Base-by-base conservation (phyloP, 2,113 vertebrate genomes). In the Neotragus moschatus region DNA sequence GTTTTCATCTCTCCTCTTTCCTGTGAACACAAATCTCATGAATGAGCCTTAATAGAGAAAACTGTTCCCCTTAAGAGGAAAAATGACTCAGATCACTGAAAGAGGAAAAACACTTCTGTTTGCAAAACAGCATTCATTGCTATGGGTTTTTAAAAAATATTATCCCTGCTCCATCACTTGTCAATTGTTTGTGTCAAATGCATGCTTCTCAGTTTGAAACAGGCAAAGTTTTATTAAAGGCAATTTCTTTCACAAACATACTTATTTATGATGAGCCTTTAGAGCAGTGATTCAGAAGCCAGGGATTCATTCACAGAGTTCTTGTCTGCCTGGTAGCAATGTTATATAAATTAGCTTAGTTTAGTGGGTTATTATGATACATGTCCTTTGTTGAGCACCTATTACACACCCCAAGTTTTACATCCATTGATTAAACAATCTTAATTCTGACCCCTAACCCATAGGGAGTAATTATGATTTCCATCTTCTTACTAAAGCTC, bases 171-270 rank as follows among this genome's bases (percentile, higher is more conserved):
- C 45, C n/a, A 36, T 45, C 33, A 49, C 43, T 47, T 55, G 43
- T 80, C 89, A 84, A 12, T 61, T 43, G 21, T 84, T 49, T 90
- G 49, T 82, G 75, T 84, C 60, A 93, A 90, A 55, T n/a, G n/a
- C 11, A 56, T 56, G 30, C 56, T 84, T 94, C 92, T 82, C 73
- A 33, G 58, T 70, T 70, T 66, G 56, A 94, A 90, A 88, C 30
- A 47, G 60, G 60, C 28, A 36, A 90, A 66, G 81, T 93, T 93
- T 80, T 70, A 53, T 63, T 77, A 79, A 94, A 84, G 61, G 97
- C 63, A 84, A 79, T 90, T 55, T n/a, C 45, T 94, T 92, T 86
- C 92, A 86, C 55, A 90, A 79, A 66, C 85, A 82, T n/a, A 47
- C 26, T 94, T 58, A 75, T 45, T 39, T 47, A 55, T 66, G 70